Conservation (phyloP, 2,797 vertebrate genomes). For the Tokudaia tokunoshimensis region DNA sequence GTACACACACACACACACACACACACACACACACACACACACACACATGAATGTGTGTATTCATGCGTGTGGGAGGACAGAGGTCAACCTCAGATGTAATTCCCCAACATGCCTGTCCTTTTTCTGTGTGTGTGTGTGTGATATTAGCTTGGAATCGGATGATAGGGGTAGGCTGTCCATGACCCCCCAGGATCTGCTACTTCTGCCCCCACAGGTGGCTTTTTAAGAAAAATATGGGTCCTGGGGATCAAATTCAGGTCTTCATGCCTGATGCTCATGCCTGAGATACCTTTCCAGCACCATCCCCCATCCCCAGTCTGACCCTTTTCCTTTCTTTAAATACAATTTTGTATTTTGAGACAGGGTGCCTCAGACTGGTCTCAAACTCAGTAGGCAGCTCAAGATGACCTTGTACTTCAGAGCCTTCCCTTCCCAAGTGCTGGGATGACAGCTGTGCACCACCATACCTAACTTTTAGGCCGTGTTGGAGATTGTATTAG, state of each 20-base stretch:
- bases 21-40: too few species aligned
- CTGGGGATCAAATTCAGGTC: background rate
- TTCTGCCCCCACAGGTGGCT: background rate
- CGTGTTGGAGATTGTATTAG: background rate
- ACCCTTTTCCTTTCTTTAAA: background rate
- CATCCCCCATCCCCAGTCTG: background rate
- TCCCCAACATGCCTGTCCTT: background rate
- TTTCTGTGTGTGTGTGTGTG: background rate
- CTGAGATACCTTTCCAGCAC: background rate
- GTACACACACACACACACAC: too few species aligned
- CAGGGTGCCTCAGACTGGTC: background rate
- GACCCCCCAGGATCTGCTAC: too few species aligned
- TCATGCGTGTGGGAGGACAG: background rate
- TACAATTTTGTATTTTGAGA: background rate
- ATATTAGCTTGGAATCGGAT: background rate
- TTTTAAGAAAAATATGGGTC: background rate
- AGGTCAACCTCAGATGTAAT: background rate
- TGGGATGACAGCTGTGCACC: background rate
- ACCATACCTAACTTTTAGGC: background rate
- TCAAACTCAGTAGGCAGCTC: background rate
- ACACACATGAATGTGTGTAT: too few species aligned
- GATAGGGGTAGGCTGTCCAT: background rate
- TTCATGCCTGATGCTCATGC: background rate
- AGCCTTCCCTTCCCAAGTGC: background rate
- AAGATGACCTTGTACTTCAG: background rate